phyloP scores from a whole-genome alignment of 2,113 vertebrate species.

The Tretioscincus oriximinensis region DNA sequence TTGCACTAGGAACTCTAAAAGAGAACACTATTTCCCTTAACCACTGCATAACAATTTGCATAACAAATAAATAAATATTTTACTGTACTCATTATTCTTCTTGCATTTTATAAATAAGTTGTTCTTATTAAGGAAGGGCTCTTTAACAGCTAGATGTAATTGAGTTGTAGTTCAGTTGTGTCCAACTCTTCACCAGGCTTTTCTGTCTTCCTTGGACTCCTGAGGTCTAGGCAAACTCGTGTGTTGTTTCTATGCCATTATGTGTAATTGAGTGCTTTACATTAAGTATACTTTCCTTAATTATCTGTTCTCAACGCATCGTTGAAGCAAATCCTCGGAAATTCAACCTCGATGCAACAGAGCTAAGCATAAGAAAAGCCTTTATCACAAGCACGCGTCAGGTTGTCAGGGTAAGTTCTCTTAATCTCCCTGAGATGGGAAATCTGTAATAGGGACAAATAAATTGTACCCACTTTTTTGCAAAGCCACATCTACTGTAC shows the following conservation, averaged over 20 bases:
- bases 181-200: too few species aligned
- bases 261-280: rapidly evolving
- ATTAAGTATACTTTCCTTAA: constrained; percentile 64
- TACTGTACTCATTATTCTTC: neutral
- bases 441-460: neutral
- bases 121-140: neutral
- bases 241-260: too few species aligned
- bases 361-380: constrained; percentile 89
- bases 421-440: rapidly evolving
- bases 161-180: neutral
- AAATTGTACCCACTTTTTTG: neutral
- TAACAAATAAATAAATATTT: too few species aligned
- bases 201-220: too few species aligned
- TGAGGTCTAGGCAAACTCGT: too few species aligned
- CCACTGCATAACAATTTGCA: too few species aligned
- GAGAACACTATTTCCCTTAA: too few species aligned
- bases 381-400: constrained; percentile 91
- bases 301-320: constrained; percentile 77
- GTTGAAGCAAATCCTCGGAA: constrained; percentile 97
- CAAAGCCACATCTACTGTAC: neutral
- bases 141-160: neutral
- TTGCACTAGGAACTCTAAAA: too few species aligned
- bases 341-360: constrained; percentile 89
- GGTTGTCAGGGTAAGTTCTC: constrained; percentile 84
- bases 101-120: neutral